A percentile compares a stretch with the other conserved stretches of the same genome.
phyloP scores from a whole-genome alignment of 2,888 invertebrate species.

The Didymodactylos carnosus region DNA sequence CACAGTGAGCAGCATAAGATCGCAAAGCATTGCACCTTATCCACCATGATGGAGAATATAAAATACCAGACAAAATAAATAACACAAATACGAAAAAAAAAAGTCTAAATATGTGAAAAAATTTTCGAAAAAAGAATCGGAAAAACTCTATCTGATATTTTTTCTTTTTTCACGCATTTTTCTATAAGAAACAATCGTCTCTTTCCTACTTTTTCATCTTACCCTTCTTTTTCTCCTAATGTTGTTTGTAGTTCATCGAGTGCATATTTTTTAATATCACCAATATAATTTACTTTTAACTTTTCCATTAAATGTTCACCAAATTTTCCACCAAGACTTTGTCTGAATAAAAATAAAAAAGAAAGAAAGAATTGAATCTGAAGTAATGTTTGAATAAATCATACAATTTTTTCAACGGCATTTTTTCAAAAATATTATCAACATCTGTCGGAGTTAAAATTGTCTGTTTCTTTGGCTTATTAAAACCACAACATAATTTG shows the following conservation, averaged over 20 bases:
- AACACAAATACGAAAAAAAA: too few relatives aligned
- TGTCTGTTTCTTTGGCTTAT: constrained; percentile 55
- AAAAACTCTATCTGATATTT: too few relatives aligned
- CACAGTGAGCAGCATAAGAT: too few relatives aligned
- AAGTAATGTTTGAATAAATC: background rate
- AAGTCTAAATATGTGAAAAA: too few relatives aligned
- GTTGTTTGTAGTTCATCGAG: constrained; percentile 50
- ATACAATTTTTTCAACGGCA: constrained; percentile 15
- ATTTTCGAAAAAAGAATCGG: too few relatives aligned
- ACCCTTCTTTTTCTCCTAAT: constrained; percentile 74
- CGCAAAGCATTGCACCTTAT: too few relatives aligned
- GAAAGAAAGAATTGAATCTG: background rate
- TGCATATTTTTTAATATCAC: constrained; percentile 51
- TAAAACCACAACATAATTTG: constrained; percentile 70
- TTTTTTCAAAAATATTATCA: constrained; percentile 43
- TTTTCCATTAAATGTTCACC: constrained; percentile 56
- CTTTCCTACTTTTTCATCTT: too few relatives aligned
- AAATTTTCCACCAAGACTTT: constrained; percentile 78
- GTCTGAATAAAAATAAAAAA: constrained; percentile 27
- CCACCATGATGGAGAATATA: too few relatives aligned
- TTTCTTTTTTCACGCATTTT: too few relatives aligned
- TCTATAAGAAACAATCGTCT: too few relatives aligned
- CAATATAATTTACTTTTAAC: constrained; percentile 56
- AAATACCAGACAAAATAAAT: too few relatives aligned
- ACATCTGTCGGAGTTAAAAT: constrained; percentile 56